phyloP scores from a whole-genome alignment of 2,888 invertebrate species.

The Meiosimyza decipiens region DNA sequence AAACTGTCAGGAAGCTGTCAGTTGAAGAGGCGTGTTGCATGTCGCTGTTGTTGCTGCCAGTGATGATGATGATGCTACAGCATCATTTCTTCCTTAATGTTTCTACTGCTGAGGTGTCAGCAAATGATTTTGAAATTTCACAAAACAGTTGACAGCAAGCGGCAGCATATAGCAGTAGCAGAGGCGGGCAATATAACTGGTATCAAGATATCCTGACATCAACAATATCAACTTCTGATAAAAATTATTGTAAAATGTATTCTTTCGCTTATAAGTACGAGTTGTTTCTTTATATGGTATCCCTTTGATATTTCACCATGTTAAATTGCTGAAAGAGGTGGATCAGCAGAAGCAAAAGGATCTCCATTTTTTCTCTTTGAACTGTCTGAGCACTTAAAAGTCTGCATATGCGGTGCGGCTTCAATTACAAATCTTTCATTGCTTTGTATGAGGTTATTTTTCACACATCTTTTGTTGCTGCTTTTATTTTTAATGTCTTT shows the following conservation, averaged over 20 bases:
- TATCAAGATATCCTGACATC: constrained; percentile 32
- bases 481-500: neutral
- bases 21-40: constrained; percentile 53
- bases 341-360: constrained; percentile 1
- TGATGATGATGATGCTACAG: constrained; percentile 35
- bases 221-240: constrained; percentile 16
- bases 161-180: constrained; percentile 33
- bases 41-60: constrained; percentile 19
- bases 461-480: neutral
- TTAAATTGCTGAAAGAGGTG: constrained; percentile 33
- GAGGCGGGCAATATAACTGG: constrained; percentile 16
- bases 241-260: constrained; percentile 24
- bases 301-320: neutral
- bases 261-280: constrained; percentile 6
- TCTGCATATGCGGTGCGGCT: constrained; percentile 12
- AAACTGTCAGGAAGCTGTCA: constrained; percentile 65
- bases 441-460: constrained; percentile 12
- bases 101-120: constrained; percentile 54
- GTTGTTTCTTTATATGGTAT: constrained; percentile 16
- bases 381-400: neutral
- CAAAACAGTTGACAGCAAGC: constrained; percentile 54
- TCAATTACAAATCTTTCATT: constrained; percentile 29
- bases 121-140: constrained; percentile 55
- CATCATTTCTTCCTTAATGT: constrained; percentile 42
- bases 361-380: neutral